phyloP scores from a whole-genome alignment of 2,888 invertebrate genomes.

The Coelinius sp. region DNA sequence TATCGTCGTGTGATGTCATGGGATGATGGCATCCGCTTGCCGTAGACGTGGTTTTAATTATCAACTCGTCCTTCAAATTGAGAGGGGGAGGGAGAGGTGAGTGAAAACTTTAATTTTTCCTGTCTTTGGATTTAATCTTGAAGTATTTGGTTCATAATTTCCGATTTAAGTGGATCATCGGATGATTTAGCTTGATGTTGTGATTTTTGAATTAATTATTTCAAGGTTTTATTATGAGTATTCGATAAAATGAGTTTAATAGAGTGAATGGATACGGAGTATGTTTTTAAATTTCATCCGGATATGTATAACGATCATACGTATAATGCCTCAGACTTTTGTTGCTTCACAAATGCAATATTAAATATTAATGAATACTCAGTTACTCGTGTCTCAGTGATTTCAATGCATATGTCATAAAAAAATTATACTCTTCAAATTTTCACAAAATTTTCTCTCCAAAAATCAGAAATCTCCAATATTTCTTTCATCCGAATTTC shows the following conservation, averaged over 20 bases:
- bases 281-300: too few species aligned
- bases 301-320: too few species aligned
- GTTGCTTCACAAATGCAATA: constrained; percentile 23
- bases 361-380: constrained; percentile 33
- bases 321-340: not conserved
- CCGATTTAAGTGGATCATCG: not conserved
- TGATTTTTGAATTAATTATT: too few species aligned
- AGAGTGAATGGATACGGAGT: too few species aligned
- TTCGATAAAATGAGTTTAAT: too few species aligned
- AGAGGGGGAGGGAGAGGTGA: constrained; percentile 7
- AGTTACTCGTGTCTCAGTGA: constrained; percentile 27
- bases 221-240: too few species aligned
- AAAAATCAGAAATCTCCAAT: not conserved
- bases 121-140: not conserved
- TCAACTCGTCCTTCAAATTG: constrained; percentile 37
- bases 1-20: constrained; percentile 49
- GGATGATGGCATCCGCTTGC: constrained; percentile 52
- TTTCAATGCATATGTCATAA: constrained; percentile 30
- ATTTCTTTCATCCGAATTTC: too few species aligned
- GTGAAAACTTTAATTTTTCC: not conserved
- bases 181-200: not conserved
- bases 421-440: not conserved
- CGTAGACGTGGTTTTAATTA: constrained; percentile 34
- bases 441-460: not conserved
- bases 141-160: constrained; percentile 10